Evolutionary conservation across 1,140 invertebrate genomes (phyloP).

Genomic region (Eufriesea mexicana): DNA sequence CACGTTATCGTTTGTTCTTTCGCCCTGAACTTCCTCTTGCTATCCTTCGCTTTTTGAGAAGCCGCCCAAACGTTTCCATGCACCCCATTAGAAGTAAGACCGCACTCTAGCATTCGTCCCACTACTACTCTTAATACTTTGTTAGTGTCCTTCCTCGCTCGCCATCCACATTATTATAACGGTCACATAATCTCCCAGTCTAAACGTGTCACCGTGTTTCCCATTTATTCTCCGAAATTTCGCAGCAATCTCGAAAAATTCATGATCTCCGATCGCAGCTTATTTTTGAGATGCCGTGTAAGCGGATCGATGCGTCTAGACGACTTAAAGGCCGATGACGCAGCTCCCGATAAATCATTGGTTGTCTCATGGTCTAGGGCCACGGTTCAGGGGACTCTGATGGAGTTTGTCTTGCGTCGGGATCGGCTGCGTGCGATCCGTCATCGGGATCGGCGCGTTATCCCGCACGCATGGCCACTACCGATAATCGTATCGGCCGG

Average conservation of each 20-base stretch:
- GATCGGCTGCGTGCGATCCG: slow-evolving; percentile 60
- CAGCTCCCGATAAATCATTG: background rate
- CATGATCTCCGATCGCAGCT: slow-evolving; percentile 11
- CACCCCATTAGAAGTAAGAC: no score
- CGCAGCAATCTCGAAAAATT: background rate
- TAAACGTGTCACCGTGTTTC: no score
- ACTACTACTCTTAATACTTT: no score
- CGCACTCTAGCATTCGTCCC: no score
- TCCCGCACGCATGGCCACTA: slow-evolving; percentile 64
- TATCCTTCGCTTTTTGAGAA: no score
- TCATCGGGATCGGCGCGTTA: slow-evolving; percentile 65
- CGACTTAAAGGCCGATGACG: background rate
- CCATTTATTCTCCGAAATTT: no score
- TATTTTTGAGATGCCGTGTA: slow-evolving; percentile 28
- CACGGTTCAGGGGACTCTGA: slow-evolving; percentile 73
- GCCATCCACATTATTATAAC: no score
- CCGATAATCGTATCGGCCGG: slow-evolving; percentile 70
- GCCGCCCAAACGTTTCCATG: no score
- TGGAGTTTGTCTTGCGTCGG: slow-evolving; percentile 67
- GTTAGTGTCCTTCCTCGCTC: no score
- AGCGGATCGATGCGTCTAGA: slow-evolving; percentile 23
- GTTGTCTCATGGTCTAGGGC: slow-evolving; percentile 24
- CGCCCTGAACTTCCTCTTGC: no score
- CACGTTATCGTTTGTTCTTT: no score
- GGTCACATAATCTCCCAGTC: no score